Conservation (phyloP, 2,113 vertebrate genomes). For the Aspiorhynchus laticeps region DNA sequence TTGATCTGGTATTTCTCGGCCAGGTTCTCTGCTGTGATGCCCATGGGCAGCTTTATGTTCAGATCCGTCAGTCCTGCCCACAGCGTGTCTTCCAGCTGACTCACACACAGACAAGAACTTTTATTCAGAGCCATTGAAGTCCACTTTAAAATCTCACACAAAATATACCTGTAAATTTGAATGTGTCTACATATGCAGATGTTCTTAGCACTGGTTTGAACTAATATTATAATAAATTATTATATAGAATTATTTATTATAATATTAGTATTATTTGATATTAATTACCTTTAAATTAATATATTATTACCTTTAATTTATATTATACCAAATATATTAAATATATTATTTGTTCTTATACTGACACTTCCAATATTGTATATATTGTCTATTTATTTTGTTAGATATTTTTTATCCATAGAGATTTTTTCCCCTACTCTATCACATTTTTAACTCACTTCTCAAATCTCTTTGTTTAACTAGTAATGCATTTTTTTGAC, state of each 20-base stretch:
- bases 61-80: constrained; percentile 88
- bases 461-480: background rate
- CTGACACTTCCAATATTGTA: background rate
- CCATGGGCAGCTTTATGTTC: constrained; percentile 88
- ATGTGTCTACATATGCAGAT: background rate
- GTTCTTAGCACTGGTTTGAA: background rate
- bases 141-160: background rate
- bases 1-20: constrained; percentile 86
- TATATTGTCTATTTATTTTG: background rate
- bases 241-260: too few species aligned
- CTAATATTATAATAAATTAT: too few species aligned
- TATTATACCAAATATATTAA: too few species aligned
- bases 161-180: background rate
- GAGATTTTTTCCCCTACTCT: background rate
- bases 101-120: background rate
- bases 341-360: background rate
- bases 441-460: background rate
- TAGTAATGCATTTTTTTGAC: background rate
- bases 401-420: background rate
- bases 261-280: too few species aligned
- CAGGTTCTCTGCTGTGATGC: constrained; percentile 93
- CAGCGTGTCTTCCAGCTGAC: constrained; percentile 89
- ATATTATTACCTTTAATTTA: background rate
- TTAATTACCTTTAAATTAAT: too few species aligned
- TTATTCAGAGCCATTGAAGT: background rate